These are phyloP conservation scores for Stegodyphus mimosarum DNA, from an alignment of 1,140 invertebrate genomes.

Conservation along the genomic window DNA sequence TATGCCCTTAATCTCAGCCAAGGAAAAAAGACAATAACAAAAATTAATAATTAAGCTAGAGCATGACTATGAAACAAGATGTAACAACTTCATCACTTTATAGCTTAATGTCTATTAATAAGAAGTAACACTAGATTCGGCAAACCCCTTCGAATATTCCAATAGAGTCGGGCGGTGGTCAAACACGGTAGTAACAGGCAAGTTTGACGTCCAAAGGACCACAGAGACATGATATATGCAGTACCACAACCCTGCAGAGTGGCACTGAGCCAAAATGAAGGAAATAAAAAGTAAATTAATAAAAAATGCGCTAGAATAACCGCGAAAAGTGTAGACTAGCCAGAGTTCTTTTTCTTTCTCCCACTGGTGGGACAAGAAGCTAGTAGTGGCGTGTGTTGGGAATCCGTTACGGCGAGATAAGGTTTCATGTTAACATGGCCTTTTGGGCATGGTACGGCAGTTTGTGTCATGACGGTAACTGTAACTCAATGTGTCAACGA, in stretches of 20 bases:
- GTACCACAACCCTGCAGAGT: conserved; percentile 16
- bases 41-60: neutral
- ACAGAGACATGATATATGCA: conserved; percentile 48
- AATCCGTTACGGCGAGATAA: conserved; percentile 30
- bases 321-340: neutral
- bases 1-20: neutral
- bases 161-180: neutral
- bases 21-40: neutral
- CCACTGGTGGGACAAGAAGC: neutral
- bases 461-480: neutral
- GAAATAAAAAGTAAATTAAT: neutral
- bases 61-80: neutral
- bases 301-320: neutral
- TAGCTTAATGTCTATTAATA: neutral
- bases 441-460: neutral
- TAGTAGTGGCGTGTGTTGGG: neutral
- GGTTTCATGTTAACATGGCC: conserved; percentile 36
- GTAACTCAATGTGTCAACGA: neutral
- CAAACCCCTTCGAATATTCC: neutral
- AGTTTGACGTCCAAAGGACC: conserved; percentile 36
- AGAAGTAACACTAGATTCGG: neutral
- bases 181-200: neutral
- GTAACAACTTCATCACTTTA: neutral
- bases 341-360: neutral
- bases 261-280: conserved; percentile 40